Conservation (phyloP, 2,888 invertebrate species). For the Yponomeuta sedellus region DNA sequence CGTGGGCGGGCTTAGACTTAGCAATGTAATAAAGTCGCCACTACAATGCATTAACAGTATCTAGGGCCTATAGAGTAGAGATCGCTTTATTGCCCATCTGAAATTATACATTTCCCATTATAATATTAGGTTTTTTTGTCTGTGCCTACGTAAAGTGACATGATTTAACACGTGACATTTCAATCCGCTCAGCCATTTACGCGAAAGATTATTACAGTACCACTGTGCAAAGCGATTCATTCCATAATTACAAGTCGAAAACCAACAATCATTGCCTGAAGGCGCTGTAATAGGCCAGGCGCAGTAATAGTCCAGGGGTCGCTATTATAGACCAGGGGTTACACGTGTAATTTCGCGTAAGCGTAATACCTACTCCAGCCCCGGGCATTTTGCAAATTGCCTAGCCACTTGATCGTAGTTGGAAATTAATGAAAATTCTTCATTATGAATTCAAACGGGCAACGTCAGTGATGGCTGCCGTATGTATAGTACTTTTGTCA, state of each 20-base stretch:
- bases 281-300: slow-evolving; percentile 5
- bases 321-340: neutral
- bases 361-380: slow-evolving; percentile 6
- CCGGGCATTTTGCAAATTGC: slow-evolving; percentile 6
- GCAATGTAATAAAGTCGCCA: too few species aligned
- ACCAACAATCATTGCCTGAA: slow-evolving; percentile 8
- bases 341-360: slow-evolving; percentile 12
- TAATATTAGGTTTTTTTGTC: too few species aligned
- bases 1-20: too few species aligned
- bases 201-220: neutral
- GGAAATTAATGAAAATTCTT: slow-evolving; percentile 9
- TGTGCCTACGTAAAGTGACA: too few species aligned
- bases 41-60: too few species aligned
- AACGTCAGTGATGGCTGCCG: neutral
- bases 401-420: slow-evolving; percentile 7
- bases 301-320: neutral
- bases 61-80: too few species aligned
- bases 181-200: neutral
- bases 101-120: too few species aligned
- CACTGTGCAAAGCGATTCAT: neutral
- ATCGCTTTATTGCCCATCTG: too few species aligned
- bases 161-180: neutral
- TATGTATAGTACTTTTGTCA: neutral
- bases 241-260: slow-evolving; percentile 12
- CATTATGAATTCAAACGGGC: slow-evolving; percentile 1